phyloP scores from a whole-genome alignment of 2,888 invertebrate species.

The Scelioninae gen. 1 region DNA sequence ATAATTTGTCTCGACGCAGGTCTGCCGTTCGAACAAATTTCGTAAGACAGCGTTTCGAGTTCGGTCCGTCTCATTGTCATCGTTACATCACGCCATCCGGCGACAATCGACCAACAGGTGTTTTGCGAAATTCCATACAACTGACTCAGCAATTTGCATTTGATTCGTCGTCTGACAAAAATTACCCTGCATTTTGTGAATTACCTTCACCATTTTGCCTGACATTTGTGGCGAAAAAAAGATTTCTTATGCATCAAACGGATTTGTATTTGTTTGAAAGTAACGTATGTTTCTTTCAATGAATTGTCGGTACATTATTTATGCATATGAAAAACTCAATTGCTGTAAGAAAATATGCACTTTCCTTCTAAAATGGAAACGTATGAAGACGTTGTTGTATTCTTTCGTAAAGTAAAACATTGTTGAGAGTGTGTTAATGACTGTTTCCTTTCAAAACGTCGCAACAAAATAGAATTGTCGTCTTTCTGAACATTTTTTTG shows the following conservation, averaged over 20 bases:
- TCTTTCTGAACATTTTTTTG: conserved; percentile 8
- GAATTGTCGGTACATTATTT: too few relatives aligned
- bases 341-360: too few relatives aligned
- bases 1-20: conserved; percentile 20
- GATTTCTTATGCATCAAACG: too few relatives aligned
- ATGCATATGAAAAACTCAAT: too few relatives aligned
- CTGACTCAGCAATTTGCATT: conserved; percentile 44
- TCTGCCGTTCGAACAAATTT: conserved; percentile 31
- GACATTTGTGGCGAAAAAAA: too few relatives aligned
- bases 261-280: too few relatives aligned
- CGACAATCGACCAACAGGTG: conserved; percentile 27
- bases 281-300: too few relatives aligned
- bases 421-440: conserved; percentile 27
- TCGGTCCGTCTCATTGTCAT: conserved; percentile 12
- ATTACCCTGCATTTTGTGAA: conserved; percentile 28
- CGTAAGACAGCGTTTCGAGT: conserved; percentile 3
- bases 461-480: conserved; percentile 26
- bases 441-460: not conserved
- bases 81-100: conserved; percentile 23
- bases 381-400: too few relatives aligned
- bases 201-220: conserved; percentile 4
- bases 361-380: too few relatives aligned
- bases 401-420: not conserved
- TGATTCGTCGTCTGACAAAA: not conserved
- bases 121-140: conserved; percentile 32